Conservation (phyloP, 2,888 invertebrate genomes). For the Drosophila kambysellisi region DNA sequence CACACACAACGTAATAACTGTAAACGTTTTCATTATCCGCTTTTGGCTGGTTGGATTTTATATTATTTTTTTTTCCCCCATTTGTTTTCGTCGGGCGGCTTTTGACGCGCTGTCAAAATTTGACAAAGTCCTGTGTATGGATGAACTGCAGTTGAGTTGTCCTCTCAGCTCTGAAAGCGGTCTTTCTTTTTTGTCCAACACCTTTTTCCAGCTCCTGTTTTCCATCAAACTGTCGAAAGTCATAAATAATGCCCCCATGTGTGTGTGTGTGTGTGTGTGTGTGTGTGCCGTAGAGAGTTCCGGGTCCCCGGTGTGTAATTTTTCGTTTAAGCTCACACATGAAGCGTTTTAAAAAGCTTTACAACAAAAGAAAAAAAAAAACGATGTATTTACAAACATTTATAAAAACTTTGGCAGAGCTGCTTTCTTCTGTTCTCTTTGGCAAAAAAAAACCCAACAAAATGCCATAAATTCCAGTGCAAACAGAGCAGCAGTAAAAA, state of each 20-base stretch:
- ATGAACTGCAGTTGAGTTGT: constrained; percentile 47
- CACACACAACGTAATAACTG: constrained; percentile 3
- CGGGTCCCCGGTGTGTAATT: constrained; percentile 54
- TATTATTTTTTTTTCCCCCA: not conserved
- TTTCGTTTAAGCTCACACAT: constrained; percentile 43
- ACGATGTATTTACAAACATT: not conserved
- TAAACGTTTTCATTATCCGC: constrained; percentile 26
- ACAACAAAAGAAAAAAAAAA: not conserved
- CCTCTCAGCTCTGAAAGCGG: constrained; percentile 14
- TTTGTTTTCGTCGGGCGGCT: constrained; percentile 16
- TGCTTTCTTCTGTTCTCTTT: not conserved
- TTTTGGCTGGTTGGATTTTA: not conserved
- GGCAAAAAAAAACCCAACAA: not conserved
- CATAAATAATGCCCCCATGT: constrained; percentile 64
- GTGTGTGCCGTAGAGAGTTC: not conserved
- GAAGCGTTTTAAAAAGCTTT: constrained; percentile 20
- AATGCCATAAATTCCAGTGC: constrained; percentile 2
- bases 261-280: constrained; percentile 1
- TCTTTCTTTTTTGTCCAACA: constrained; percentile 25
- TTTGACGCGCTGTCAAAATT: constrained; percentile 60
- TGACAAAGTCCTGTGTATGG: constrained; percentile 53
- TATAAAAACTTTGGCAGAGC: not conserved
- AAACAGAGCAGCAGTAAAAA: constrained; percentile 4
- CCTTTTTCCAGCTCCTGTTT: constrained; percentile 12
- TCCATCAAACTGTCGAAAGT: constrained; percentile 62